phyloP scores from a whole-genome alignment of 1,140 invertebrate genomes.

The Drosophila ficusphila region DNA sequence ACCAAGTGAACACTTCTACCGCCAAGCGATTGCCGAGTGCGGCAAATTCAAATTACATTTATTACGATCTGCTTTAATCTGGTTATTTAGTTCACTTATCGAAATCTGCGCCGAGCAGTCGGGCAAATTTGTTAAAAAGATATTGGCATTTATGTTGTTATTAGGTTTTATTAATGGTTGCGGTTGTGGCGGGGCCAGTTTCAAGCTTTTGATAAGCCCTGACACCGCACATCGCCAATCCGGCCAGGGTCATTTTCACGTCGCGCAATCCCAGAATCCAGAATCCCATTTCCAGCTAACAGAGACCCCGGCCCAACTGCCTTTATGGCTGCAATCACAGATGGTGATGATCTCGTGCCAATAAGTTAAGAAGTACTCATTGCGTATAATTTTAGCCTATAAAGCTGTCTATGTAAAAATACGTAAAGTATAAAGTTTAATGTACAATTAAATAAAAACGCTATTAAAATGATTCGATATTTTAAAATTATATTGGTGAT shows the following conservation, averaged over 20 bases:
- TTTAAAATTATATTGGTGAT: no score
- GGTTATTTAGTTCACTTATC: constrained; percentile 76
- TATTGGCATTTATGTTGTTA: constrained; percentile 76
- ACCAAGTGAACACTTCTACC: no score
- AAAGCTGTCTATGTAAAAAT: no score
- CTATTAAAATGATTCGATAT: no score
- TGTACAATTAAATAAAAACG: no score
- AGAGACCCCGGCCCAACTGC: background rate
- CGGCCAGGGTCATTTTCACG: constrained; percentile 52
- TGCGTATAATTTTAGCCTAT: no score
- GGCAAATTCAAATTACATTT: constrained; percentile 78
- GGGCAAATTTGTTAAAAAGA: constrained; percentile 59
- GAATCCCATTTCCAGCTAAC: constrained; percentile 61
- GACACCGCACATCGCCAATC: constrained; percentile 42
- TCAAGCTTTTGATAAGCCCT: constrained; percentile 56
- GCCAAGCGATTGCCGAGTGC: background rate
- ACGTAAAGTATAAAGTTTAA: no score
- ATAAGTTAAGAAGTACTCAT: no score
- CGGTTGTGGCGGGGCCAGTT: constrained; percentile 26
- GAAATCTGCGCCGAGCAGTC: constrained; percentile 47
- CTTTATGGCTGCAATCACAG: constrained; percentile 37
- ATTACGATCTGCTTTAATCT: constrained; percentile 68
- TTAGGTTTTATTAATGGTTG: constrained; percentile 78
- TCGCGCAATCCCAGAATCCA: constrained; percentile 41
- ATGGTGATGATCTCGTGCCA: constrained; percentile 32